Percentiles rank a stretch among this genome's conserved stretches.
Evolutionary conservation across 2,888 invertebrate genomes (phyloP).

Genomic region (Drosophila subsilvestris): DNA sequence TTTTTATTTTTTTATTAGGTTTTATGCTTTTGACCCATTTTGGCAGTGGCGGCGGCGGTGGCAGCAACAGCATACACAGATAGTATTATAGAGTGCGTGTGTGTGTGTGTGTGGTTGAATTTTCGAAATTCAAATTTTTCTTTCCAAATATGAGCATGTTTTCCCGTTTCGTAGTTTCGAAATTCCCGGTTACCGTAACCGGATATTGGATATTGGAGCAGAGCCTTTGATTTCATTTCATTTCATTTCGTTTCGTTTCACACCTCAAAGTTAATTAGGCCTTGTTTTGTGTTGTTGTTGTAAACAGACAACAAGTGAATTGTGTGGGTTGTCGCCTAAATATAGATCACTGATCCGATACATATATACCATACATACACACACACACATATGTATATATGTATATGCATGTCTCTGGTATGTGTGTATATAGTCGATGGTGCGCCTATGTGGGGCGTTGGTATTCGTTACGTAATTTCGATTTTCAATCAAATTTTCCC

Average conservation of each 20-base stretch:
- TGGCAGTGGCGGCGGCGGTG: slow-evolving; percentile 13
- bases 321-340: slow-evolving; percentile 78
- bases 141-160: slow-evolving; percentile 69
- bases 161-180: slow-evolving; percentile 49
- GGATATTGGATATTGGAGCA: slow-evolving; percentile 59
- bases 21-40: slow-evolving; percentile 65
- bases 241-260: slow-evolving; percentile 46
- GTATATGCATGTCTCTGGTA: slow-evolving; percentile 6
- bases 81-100: slow-evolving; percentile 12
- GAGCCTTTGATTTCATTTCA: slow-evolving; percentile 39
- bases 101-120: slow-evolving; percentile 28
- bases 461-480: slow-evolving; percentile 68
- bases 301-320: slow-evolving; percentile 69
- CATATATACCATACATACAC: slow-evolving; percentile 33
- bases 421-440: slow-evolving; percentile 18
- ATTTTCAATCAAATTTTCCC: slow-evolving; percentile 45
- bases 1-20: slow-evolving; percentile 31
- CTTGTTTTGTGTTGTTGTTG: slow-evolving; percentile 45
- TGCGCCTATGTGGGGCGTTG: slow-evolving; percentile 70
- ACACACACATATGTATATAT: slow-evolving; percentile 15
- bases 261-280: slow-evolving; percentile 63
- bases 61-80: slow-evolving; percentile 11
- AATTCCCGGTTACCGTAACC: slow-evolving; percentile 60
- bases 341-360: slow-evolving; percentile 70
- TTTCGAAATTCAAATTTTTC: slow-evolving; percentile 44